Conservation (phyloP, 2,888 invertebrate genomes). For the Drosophila affinis region DNA sequence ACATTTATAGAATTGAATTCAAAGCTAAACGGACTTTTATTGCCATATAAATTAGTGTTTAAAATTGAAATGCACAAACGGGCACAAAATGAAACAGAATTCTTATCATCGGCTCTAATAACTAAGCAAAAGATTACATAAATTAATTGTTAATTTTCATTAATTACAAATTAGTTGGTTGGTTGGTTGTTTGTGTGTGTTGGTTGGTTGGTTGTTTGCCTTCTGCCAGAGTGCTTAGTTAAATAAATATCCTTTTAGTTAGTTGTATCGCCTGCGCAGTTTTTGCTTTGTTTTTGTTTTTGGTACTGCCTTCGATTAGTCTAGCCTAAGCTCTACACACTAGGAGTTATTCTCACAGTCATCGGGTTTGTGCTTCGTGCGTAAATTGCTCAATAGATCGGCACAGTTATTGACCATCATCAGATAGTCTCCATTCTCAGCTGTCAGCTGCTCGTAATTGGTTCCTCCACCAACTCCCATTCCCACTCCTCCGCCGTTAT, state of each 20-base stretch:
- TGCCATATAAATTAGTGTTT: conserved; percentile 44
- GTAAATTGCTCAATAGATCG: conserved; percentile 86
- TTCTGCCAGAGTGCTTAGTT: conserved; percentile 42
- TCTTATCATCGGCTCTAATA: conserved; percentile 26
- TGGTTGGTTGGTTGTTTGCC: conserved; percentile 23
- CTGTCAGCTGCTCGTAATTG: conserved; percentile 60
- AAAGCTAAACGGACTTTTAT: conserved; percentile 60
- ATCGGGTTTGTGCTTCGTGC: conserved; percentile 84
- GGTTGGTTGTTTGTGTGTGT: conserved; percentile 5
- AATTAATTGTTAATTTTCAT: conserved; percentile 54
- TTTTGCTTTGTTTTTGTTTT: conserved; percentile 13
- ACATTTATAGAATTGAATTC: conserved; percentile 65
- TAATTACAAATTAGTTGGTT: conserved; percentile 70
- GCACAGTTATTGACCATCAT: conserved; percentile 87
- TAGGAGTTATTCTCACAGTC: conserved; percentile 84
- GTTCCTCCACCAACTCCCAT: conserved; percentile 51
- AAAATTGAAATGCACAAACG: conserved; percentile 54
- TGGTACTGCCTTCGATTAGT: conserved; percentile 41
- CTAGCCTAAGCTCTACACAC: conserved; percentile 78
- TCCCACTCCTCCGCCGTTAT: conserved; percentile 51
- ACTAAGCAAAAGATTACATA: conserved; percentile 59
- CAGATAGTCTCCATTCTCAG: conserved; percentile 84
- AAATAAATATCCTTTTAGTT: conserved; percentile 72
- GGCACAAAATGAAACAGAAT: conserved; percentile 34
- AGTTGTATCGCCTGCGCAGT: conserved; percentile 29